Evolutionary conservation across 2,113 vertebrate species (phyloP).

Genomic region (Oryctolagus cuniculus): DNA sequence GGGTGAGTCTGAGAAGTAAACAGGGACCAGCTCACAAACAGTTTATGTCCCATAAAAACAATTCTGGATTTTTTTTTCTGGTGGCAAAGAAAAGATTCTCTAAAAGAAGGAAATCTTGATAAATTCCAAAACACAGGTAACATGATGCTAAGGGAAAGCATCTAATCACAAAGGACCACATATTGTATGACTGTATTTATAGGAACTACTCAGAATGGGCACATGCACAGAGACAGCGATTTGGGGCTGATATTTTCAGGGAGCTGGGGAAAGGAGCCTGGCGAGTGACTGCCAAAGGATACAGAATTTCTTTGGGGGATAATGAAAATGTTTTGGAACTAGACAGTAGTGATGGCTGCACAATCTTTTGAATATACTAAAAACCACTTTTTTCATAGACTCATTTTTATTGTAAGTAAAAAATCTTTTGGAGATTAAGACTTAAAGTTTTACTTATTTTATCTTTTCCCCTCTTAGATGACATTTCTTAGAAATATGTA

Average conservation of each 20-base stretch:
- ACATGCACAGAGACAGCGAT: not conserved
- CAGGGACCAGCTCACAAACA: not conserved
- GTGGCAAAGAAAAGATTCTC: not conserved
- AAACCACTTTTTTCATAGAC: not conserved
- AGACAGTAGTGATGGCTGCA: too few relatives aligned
- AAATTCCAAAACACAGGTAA: not conserved
- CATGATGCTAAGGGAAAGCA: too few relatives aligned
- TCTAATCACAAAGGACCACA: too few relatives aligned
- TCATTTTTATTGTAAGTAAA: constrained; percentile 29
- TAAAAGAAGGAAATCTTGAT: not conserved
- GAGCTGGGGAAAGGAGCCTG: not conserved
- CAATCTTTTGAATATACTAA: too few relatives aligned
- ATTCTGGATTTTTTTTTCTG: not conserved
- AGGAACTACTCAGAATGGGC: not conserved
- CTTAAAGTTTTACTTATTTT: constrained; percentile 11
- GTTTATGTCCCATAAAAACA: not conserved
- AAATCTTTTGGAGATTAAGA: not conserved
- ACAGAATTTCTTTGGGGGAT: not conserved
- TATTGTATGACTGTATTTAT: too few relatives aligned
- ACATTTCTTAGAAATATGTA: constrained; percentile 30
- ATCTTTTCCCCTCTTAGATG: constrained; percentile 40
- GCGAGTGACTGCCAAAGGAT: not conserved
- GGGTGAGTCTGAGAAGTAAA: not conserved
- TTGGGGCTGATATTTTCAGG: not conserved
- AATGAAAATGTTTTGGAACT: too few relatives aligned